Conservation (phyloP, 2,888 invertebrate genomes). For the Schizotus pectinicornis region DNA sequence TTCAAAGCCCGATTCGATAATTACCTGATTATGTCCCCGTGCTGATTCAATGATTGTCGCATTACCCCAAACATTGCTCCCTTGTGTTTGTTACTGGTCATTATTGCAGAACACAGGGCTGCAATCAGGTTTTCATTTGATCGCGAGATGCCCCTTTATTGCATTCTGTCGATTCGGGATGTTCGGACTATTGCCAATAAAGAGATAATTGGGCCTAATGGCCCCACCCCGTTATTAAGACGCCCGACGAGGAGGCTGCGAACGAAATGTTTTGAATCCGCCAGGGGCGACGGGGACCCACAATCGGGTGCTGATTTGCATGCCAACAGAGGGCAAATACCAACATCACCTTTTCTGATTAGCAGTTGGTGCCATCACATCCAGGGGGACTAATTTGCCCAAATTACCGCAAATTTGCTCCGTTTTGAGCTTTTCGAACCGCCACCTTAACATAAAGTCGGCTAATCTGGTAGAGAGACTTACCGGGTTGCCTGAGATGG, state of each 20-base stretch:
- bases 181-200: slow-evolving; percentile 4
- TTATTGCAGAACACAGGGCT: slow-evolving; percentile 39
- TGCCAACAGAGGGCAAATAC: too few species aligned
- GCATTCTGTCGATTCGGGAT: slow-evolving; percentile 24
- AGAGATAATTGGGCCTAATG: not conserved
- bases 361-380: too few species aligned
- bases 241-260: not conserved
- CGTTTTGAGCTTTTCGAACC: too few species aligned
- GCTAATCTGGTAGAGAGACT: slow-evolving; percentile 36
- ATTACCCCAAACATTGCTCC: slow-evolving; percentile 51
- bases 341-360: too few species aligned
- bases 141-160: slow-evolving; percentile 23
- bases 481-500: slow-evolving; percentile 90
- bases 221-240: not conserved
- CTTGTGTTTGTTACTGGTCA: slow-evolving; percentile 45
- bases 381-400: too few species aligned
- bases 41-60: slow-evolving; percentile 54
- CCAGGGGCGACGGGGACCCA: too few species aligned
- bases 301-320: too few species aligned
- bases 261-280: not conserved
- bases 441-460: too few species aligned
- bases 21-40: slow-evolving; percentile 54
- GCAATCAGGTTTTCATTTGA: slow-evolving; percentile 46
- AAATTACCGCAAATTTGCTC: too few species aligned
- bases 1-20: slow-evolving; percentile 55